Evolutionary conservation across 1,140 invertebrate species (phyloP).

Genomic region (Triops longicaudatus): DNA sequence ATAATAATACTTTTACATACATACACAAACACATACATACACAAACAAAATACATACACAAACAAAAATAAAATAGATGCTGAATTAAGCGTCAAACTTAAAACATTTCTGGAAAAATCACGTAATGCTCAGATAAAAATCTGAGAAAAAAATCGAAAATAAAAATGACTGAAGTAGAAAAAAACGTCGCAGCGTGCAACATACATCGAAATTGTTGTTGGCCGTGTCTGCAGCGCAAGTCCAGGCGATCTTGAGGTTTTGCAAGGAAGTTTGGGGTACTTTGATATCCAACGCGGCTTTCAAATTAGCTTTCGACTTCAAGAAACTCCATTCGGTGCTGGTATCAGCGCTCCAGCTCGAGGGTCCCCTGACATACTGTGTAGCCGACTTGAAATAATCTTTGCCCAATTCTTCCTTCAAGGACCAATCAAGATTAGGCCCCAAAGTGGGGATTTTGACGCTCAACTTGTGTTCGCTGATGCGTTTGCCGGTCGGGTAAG

Average conservation of each 20-base stretch:
- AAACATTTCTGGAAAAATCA: too few relatives aligned
- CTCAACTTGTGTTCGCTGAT: conserved; percentile 18
- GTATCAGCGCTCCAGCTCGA: conserved; percentile 22
- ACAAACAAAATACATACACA: neutral
- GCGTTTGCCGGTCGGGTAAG: conserved; percentile 16
- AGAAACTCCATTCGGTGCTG: conserved; percentile 16
- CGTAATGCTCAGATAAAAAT: too few relatives aligned
- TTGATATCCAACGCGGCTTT: conserved; percentile 27
- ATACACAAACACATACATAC: neutral
- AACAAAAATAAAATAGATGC: too few relatives aligned
- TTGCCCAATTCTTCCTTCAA: conserved; percentile 17
- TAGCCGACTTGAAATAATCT: conserved; percentile 20
- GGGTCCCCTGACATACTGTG: conserved; percentile 24
- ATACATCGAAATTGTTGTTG: conserved; percentile 22
- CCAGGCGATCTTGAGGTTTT: conserved; percentile 24
- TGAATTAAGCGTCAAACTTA: too few relatives aligned
- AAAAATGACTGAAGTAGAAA: neutral
- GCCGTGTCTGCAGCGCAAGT: conserved; percentile 1
- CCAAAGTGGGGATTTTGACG: conserved; percentile 23
- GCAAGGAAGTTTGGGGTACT: conserved; percentile 23
- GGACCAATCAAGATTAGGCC: conserved; percentile 26
- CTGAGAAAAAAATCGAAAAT: neutral
- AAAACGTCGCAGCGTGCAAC: neutral
- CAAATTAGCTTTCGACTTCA: conserved; percentile 17
- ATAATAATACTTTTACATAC: too few relatives aligned